A percentile compares a stretch with the other conserved stretches of the same genome.
These are phyloP conservation scores for Sporophila hypoxantha DNA, from an alignment of 2,113 vertebrate genomes.

Conservation along the genomic window DNA sequence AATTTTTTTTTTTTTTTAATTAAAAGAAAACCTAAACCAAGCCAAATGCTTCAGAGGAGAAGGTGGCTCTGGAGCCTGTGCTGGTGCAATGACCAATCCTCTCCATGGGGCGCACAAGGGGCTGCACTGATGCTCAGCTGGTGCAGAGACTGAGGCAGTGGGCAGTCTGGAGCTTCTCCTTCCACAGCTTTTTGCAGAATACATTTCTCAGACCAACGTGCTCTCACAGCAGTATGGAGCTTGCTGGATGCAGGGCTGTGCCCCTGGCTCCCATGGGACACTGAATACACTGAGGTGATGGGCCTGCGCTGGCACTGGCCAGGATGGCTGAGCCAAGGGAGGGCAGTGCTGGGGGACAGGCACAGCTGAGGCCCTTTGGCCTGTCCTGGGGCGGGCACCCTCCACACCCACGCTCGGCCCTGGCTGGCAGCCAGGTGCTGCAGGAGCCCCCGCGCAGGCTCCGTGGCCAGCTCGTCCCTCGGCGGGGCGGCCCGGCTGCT, in stretches of 20 bases:
- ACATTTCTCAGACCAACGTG: rapidly evolving
- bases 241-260: rapidly evolving
- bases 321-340: rapidly evolving
- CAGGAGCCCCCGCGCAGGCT: rapidly evolving
- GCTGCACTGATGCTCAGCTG: background rate
- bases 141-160: background rate
- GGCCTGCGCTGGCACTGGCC: background rate
- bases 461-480: rapidly evolving
- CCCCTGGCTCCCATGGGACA: rapidly evolving
- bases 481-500: rapidly evolving
- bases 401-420: rapidly evolving
- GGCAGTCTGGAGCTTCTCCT: background rate
- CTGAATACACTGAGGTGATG: rapidly evolving
- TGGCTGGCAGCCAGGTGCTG: rapidly evolving
- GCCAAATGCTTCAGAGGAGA: background rate
- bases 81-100: background rate
- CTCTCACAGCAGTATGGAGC: rapidly evolving
- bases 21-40: background rate
- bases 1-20: background rate
- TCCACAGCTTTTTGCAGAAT: background rate
- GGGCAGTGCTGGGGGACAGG: background rate
- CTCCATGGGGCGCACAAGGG: background rate
- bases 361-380: background rate
- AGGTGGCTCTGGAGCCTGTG: background rate
- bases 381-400: too few species aligned